phyloP scores from a whole-genome alignment of 2,113 vertebrate genomes.

The Campylorhamphus procurvoides region DNA sequence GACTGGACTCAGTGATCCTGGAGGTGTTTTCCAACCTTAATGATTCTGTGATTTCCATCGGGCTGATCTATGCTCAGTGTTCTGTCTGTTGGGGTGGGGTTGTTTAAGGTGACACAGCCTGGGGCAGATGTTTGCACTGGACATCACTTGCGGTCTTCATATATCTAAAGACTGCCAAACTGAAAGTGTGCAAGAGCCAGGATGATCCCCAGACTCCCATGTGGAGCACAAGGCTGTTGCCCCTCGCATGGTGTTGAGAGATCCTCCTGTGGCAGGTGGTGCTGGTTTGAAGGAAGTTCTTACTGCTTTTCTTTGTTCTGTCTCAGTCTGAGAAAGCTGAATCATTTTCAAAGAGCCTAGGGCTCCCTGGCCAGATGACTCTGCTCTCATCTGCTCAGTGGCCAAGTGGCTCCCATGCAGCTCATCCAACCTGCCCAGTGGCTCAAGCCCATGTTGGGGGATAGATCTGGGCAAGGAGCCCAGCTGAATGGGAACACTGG shows the following conservation, averaged over 20 bases:
- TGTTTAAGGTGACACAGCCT: background rate
- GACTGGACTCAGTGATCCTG: background rate
- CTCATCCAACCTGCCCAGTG: background rate
- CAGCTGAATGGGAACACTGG: background rate
- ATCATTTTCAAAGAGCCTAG: background rate
- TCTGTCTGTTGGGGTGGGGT: background rate
- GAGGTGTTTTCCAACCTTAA: background rate
- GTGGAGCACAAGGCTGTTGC: background rate
- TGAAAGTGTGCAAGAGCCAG: background rate
- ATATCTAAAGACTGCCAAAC: background rate
- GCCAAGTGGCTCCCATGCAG: background rate
- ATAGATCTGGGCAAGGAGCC: background rate
- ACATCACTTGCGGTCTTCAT: background rate
- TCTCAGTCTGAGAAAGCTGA: background rate
- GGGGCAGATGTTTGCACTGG: background rate
- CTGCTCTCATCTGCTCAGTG: background rate
- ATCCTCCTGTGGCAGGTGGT: background rate
- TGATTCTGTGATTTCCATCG: background rate
- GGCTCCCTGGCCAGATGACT: rapidly evolving
- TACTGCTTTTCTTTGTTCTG: background rate
- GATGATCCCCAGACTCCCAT: background rate
- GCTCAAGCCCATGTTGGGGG: rapidly evolving
- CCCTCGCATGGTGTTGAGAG: rapidly evolving
- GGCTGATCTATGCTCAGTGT: rapidly evolving
- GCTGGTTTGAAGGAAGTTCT: background rate